Conservation (phyloP, 2,888 invertebrate genomes). For the Aporophyla lueneburgensis region DNA sequence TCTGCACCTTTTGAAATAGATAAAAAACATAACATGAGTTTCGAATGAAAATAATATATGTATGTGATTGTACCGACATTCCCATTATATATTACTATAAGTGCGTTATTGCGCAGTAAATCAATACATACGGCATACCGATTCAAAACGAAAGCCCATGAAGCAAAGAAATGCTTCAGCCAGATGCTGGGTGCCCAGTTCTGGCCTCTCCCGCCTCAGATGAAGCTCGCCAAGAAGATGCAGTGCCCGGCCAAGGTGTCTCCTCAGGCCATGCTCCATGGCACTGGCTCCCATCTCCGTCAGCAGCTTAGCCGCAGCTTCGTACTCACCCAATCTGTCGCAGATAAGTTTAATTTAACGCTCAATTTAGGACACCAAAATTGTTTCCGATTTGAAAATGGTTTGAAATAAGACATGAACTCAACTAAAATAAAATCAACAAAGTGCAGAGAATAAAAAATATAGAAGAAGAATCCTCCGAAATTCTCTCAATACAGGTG, state of each 20-base stretch:
- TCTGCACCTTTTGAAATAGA: constrained; percentile 4
- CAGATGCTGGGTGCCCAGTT: constrained; percentile 85
- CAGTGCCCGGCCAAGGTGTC: constrained; percentile 84
- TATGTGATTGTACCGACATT: background rate
- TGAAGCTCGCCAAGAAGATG: constrained; percentile 86
- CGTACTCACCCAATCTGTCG: constrained; percentile 81
- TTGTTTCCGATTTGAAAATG: background rate
- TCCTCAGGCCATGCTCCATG: constrained; percentile 80
- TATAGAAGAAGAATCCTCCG: background rate
- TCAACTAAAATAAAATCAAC: background rate
- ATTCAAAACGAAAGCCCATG: constrained; percentile 80
- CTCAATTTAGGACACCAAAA: background rate
- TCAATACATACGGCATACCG: constrained; percentile 59
- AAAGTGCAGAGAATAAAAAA: background rate
- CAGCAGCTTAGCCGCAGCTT: constrained; percentile 80
- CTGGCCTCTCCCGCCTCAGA: constrained; percentile 82
- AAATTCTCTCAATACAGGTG: background rate
- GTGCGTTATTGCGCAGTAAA: background rate
- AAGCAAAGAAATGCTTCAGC: constrained; percentile 86
- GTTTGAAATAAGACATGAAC: background rate
- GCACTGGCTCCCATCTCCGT: constrained; percentile 87
- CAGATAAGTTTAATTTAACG: background rate
- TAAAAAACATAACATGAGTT: background rate
- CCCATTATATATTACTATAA: background rate
- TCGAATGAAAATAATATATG: background rate